Evolutionary conservation across 2,888 invertebrate genomes (phyloP), one percentile per base, ranked within the genome.

Genomic region (Lasioglossum vierecki): DNA sequence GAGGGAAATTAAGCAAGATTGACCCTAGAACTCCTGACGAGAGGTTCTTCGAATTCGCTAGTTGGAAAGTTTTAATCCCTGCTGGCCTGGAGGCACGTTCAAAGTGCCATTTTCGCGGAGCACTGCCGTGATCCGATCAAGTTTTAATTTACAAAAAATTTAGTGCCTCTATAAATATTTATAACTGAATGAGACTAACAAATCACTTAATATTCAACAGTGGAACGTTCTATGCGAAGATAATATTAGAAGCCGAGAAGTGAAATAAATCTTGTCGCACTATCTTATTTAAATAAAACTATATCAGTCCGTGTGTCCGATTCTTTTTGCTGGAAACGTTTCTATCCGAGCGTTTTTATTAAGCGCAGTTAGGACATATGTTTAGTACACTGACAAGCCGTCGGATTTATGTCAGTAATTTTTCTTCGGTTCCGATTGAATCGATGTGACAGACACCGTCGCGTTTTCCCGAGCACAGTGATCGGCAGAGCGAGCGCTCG

Each of bases 351-450:
- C 60, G 26, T 60, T 60, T 60, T 26, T 30, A 13, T 60, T 60
- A 60, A 60, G 60, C 60, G n/a, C 60, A 15, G 26, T 63, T 63
- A 63, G n/a, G 60, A 30, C 26, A 15, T 26, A 26, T 26, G 60
- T 63, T 63, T 63, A 63, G 30, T 46, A 26, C 60, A 63, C 26
- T 11, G 60, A 63, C 60, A 63, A 63, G 60, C n/a, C 26, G 60
- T 26, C 60, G 60, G 60, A 63, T 63, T 63, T 63, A 63, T 63
- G 26, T n/a, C 26, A 63, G 60, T 26, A 13, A 63, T 63, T 63
- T 63, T 26, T 63, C 60, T 63, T 26, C 30, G 13, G 30, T 26
- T 26, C 60, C 60, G 60, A 63, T 63, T 63, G 60, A 63, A 63
- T 26, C 60, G 60, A 26, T 30, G 60, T 15, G 60, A 63, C 60